phyloP scores from a whole-genome alignment of 35 echinoderm and acorn worm genomes.

The Ophiothrix spiculata region DNA sequence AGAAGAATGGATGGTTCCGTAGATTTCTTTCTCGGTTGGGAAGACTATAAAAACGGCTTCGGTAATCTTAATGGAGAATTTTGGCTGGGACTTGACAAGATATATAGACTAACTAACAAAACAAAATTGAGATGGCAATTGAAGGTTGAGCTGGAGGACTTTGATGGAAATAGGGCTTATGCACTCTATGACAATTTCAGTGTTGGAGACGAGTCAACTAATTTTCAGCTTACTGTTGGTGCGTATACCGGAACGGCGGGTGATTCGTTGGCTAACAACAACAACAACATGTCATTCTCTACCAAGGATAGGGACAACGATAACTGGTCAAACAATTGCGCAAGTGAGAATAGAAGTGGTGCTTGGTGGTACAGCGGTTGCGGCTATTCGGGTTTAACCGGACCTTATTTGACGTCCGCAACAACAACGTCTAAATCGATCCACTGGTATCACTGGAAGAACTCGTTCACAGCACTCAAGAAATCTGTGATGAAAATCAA shows the following conservation, averaged over 20 bases:
- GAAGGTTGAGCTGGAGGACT: constrained; percentile 22
- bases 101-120: constrained; percentile 1
- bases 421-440: no score
- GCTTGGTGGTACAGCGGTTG: no score
- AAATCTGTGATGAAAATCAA: no score
- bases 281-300: no score
- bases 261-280: no score
- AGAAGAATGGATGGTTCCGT: constrained; percentile 35
- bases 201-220: background rate
- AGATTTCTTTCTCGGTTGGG: constrained; percentile 29
- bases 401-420: no score
- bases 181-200: constrained; percentile 29
- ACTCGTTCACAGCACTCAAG: no score
- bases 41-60: constrained; percentile 29
- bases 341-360: no score
- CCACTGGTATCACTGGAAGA: no score
- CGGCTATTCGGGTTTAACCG: no score
- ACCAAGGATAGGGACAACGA: no score
- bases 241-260: background rate
- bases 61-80: constrained; percentile 40
- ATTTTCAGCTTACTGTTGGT: background rate
- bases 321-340: no score
- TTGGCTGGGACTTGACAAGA: constrained; percentile 37
- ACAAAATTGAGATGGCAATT: constrained; percentile 13
- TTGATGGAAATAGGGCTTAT: background rate